Evolutionary conservation across 1,140 invertebrate species (phyloP).

Genomic region (Aporrectodea caliginosa): DNA sequence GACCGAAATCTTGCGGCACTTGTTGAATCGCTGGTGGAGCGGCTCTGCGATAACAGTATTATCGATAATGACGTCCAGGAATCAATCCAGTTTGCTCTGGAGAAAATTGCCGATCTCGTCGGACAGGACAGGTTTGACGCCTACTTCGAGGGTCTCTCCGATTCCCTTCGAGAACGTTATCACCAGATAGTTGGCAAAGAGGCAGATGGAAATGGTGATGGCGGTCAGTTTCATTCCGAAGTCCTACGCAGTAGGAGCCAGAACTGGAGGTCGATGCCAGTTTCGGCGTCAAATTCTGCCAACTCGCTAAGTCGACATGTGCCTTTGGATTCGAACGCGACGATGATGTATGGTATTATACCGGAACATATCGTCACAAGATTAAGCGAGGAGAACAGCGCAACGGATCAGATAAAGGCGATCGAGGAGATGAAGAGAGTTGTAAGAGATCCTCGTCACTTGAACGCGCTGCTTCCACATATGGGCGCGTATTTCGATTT

Average conservation of each 20-base stretch:
- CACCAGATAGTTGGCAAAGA: constrained; percentile 41
- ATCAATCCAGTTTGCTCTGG: constrained; percentile 45
- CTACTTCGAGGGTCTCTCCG: constrained; percentile 47
- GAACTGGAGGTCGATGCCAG: too few species aligned
- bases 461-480: constrained; percentile 60
- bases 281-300: too few species aligned
- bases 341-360: constrained; percentile 48
- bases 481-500: constrained; percentile 65
- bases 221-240: constrained; percentile 5
- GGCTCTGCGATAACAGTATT: constrained; percentile 39
- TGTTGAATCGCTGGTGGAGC: constrained; percentile 49
- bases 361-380: constrained; percentile 52
- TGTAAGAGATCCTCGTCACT: constrained; percentile 41
- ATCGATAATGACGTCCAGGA: constrained; percentile 47
- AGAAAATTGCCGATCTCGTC: constrained; percentile 48
- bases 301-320: too few species aligned
- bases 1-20: constrained; percentile 48
- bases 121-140: constrained; percentile 46
- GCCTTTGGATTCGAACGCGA: too few species aligned
- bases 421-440: constrained; percentile 51
- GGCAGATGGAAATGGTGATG: not conserved
- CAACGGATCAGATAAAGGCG: constrained; percentile 49
- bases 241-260: too few species aligned
- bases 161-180: constrained; percentile 47
- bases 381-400: constrained; percentile 53